Conservation (phyloP, 2,797 vertebrate species). For the Crocodylus rhombifer region DNA sequence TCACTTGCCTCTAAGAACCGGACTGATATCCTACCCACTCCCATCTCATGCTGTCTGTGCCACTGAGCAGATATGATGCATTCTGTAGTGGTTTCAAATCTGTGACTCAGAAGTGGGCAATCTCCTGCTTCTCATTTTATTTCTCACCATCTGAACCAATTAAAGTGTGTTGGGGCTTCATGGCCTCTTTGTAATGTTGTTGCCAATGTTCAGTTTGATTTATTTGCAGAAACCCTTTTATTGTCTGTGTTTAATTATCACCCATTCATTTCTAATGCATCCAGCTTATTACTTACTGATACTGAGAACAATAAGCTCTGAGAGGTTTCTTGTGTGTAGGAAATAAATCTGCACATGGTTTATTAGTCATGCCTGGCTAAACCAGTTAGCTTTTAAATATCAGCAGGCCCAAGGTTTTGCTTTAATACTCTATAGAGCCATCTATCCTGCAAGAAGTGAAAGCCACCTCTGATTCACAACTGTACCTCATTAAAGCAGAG, state of each 20-base stretch:
- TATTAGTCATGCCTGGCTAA: constrained; percentile 70
- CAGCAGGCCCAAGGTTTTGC: constrained; percentile 46
- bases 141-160: not conserved
- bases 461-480: constrained; percentile 59
- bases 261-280: constrained; percentile 62
- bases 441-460: constrained; percentile 24
- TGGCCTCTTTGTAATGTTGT: constrained; percentile 54
- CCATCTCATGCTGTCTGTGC: not conserved
- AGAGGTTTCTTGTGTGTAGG: constrained; percentile 64
- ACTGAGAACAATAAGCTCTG: constrained; percentile 49
- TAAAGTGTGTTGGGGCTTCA: constrained; percentile 23
- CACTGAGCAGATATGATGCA: not conserved
- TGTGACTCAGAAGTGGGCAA: not conserved
- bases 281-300: constrained; percentile 69
- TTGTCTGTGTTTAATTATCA: constrained; percentile 71
- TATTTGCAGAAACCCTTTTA: constrained; percentile 46
- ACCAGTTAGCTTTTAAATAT: constrained; percentile 62
- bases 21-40: not conserved
- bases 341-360: constrained; percentile 75
- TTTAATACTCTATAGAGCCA: constrained; percentile 41
- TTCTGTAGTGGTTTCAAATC: not conserved
- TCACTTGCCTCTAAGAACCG: not conserved
- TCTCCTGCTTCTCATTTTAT: not conserved
- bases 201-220: constrained; percentile 51
- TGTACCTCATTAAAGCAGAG: constrained; percentile 28